Evolutionary conservation across 2,113 vertebrate genomes (phyloP).

Genomic region (Phylloscopus trochiloides): DNA sequence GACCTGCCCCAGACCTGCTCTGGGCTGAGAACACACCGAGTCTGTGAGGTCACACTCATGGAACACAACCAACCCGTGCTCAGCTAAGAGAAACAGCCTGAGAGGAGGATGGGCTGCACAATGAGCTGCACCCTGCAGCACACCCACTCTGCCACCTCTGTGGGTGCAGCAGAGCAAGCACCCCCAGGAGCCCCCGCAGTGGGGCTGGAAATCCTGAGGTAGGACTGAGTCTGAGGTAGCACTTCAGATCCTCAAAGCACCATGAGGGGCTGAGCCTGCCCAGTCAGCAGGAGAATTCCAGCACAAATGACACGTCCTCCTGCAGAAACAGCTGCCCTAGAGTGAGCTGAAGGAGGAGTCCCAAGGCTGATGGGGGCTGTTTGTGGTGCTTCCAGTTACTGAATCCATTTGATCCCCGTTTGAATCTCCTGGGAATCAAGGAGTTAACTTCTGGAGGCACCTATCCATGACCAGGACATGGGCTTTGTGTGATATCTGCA

Average conservation of each 20-base stretch:
- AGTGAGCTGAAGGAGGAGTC: background rate
- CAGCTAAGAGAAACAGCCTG: background rate
- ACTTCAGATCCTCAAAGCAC: background rate
- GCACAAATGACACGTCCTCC: background rate
- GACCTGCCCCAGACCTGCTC: background rate
- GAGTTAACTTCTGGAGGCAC: background rate
- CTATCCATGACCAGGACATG: background rate
- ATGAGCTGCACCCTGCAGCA: background rate
- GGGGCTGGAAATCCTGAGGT: fast-evolving
- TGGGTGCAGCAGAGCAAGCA: no score
- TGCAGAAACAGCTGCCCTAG: background rate
- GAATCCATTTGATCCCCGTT: background rate
- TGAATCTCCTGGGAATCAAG: background rate
- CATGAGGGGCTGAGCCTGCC: background rate
- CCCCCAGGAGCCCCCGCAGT: background rate
- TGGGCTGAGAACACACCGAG: background rate
- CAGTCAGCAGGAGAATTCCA: background rate
- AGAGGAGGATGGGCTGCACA: background rate
- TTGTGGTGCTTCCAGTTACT: background rate
- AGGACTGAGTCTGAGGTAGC: background rate
- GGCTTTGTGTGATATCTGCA: background rate
- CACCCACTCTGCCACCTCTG: fast-evolving
- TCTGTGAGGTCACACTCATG: background rate
- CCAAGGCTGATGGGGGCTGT: background rate
- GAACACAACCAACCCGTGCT: background rate